phyloP scores from a whole-genome alignment of 2,797 vertebrate species.

The Sebastes vulpes region DNA sequence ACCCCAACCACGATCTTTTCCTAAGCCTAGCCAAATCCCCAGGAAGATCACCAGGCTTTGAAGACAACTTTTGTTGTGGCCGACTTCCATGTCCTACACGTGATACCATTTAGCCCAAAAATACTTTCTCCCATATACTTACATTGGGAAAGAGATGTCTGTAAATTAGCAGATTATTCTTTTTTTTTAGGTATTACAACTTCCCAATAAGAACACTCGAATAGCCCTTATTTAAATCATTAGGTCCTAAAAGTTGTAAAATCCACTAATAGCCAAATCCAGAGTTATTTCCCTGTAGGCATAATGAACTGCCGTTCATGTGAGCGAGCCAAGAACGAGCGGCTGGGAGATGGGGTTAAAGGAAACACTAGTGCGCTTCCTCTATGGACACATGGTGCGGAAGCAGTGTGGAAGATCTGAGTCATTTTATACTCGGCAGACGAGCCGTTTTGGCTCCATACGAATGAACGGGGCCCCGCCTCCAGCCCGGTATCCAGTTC shows the following conservation, averaged over 20 bases:
- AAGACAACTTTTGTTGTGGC: neutral
- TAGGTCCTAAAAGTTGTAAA: neutral
- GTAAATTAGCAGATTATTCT: neutral
- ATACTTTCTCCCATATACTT: neutral
- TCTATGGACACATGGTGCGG: neutral
- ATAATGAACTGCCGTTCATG: too few relatives aligned
- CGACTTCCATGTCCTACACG: neutral
- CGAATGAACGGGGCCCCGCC: neutral
- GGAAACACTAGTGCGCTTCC: neutral
- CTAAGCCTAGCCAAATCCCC: neutral
- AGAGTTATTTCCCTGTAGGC: too few relatives aligned
- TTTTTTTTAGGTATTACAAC: neutral
- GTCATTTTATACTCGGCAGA: neutral
- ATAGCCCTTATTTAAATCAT: neutral
- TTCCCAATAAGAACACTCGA: neutral
- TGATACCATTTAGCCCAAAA: neutral
- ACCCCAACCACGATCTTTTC: neutral
- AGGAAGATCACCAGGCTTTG: neutral
- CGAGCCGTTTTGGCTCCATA: neutral
- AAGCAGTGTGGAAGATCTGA: neutral
- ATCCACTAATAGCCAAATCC: too few relatives aligned
- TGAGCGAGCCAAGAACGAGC: neutral
- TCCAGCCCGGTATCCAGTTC: neutral
- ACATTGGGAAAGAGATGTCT: neutral
- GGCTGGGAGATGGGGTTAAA: neutral